Percentiles rank a stretch among this genome's conserved stretches.
These are phyloP conservation scores for Parazoanthus atlanticus DNA, from an alignment of 92 coral and sea anemone species.

Conservation along the genomic window DNA sequence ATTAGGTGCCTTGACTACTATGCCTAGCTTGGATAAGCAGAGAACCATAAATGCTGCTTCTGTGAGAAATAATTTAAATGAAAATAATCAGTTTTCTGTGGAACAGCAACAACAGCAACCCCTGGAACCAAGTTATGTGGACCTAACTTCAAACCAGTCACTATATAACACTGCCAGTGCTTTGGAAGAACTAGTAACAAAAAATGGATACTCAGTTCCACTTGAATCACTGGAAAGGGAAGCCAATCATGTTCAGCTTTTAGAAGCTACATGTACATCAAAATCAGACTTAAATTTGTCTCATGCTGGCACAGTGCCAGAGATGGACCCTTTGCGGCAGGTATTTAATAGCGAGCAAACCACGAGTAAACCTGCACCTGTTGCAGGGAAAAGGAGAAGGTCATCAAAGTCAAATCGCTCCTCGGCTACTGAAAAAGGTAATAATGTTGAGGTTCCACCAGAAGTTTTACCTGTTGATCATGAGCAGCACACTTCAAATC, in stretches of 20 bases:
- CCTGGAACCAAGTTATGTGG: constrained; percentile 15
- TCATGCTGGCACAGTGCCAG: not conserved
- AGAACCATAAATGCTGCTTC: constrained; percentile 15
- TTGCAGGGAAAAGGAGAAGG: constrained; percentile 38
- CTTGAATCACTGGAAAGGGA: constrained; percentile 52
- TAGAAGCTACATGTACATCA: constrained; percentile 6
- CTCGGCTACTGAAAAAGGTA: not conserved
- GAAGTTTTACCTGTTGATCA: not conserved
- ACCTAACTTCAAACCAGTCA: constrained; percentile 11
- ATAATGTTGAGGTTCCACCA: not conserved
- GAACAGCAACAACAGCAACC: constrained; percentile 39
- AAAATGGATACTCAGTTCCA: constrained; percentile 69
- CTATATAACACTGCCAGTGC: constrained; percentile 60
- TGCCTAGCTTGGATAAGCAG: constrained; percentile 3
- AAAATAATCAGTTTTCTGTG: not conserved
- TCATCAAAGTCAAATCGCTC: constrained; percentile 27
- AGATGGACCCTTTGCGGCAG: not conserved
- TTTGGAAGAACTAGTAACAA: constrained; percentile 70
- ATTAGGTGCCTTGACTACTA: constrained; percentile 17
- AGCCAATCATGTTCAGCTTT: constrained; percentile 42
- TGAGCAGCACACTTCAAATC: not conserved
- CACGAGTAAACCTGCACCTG: not conserved
- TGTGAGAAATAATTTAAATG: constrained; percentile 5
- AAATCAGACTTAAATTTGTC: constrained; percentile 4
- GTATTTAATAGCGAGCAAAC: not conserved